Evolutionary conservation across 2,888 invertebrate genomes (phyloP), one percentile per base, ranked within the genome.

Genomic region (Pseudococcus jackbeardsleyi): DNA sequence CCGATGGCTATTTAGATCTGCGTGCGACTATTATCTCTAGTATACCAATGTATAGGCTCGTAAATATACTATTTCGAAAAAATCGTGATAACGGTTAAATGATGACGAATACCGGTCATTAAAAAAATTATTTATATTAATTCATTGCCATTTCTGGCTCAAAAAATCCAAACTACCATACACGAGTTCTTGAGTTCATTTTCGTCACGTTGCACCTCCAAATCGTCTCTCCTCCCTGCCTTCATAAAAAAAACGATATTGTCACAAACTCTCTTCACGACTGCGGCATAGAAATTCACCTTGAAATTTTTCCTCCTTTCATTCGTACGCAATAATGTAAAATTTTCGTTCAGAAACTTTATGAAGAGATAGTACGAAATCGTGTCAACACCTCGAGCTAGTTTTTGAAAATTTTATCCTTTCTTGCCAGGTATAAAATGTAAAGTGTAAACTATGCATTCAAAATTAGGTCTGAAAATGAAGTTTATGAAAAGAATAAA

Each of bases 91-190:
- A 72, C 33, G 33, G 26, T 33, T 72, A 33, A 26, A 72, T 19
- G 33, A 22, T 33, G 68, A 72, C 68, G 68, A 72, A 72, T 72
- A 72, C 68, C 68, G 68, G 33, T 72, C 68, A 33, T 72, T 72
- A 72, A 72, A 72, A 26, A 22, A 64, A 64, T 46, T 59, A 59
- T 59, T 19, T 7, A 72, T 72, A 72, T 72, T 72, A 72, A 72
- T 72, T 72, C 68, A 72, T 72, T 72, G 68, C 68, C 68, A 72
- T 72, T 33, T 72, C 11, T 22, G 26, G 33, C 15, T 33, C 9
- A 33, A 72, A 72, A 59, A 59, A 33, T n/a, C 26, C n/a, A 19
- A 59, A 19, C 6, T 8, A 5, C 59, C 26, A 33, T 33, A 59
- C 19, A 19, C 59, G 59, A 59, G 6, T 59, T 59, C 19, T 33